Percentiles rank a stretch among this genome's conserved stretches.
Evolutionary conservation across 2,113 vertebrate species (phyloP).

Genomic region (Potamarius usumacintae): DNA sequence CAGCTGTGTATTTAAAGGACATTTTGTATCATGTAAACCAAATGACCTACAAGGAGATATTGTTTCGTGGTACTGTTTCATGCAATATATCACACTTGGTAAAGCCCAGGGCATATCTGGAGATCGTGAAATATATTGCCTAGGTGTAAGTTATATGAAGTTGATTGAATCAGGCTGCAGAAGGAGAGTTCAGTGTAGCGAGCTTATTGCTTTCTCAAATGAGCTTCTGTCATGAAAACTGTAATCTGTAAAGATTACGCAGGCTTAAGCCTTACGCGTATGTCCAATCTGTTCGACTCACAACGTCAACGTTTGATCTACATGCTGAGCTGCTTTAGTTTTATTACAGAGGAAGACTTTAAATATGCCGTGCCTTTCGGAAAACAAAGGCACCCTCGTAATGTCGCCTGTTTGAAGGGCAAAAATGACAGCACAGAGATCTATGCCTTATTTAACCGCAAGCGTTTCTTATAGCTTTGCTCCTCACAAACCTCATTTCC

Average conservation of each 20-base stretch:
- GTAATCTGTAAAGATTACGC: constrained; percentile 33
- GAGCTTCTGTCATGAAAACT: constrained; percentile 48
- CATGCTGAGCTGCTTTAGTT: constrained; percentile 20
- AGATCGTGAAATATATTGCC: constrained; percentile 48
- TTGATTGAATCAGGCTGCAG: constrained; percentile 49
- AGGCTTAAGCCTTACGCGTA: neutral
- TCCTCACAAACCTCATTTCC: constrained; percentile 51
- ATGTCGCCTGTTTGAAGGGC: constrained; percentile 22
- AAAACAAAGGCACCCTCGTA: constrained; percentile 34
- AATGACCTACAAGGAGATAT: neutral
- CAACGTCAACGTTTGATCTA: neutral
- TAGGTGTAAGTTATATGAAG: constrained; percentile 47
- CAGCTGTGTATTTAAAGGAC: neutral
- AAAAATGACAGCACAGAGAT: constrained; percentile 40
- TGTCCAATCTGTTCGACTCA: constrained; percentile 5
- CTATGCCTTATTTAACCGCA: constrained; percentile 47
- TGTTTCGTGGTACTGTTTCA: constrained; percentile 26
- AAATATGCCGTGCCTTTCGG: neutral
- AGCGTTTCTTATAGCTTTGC: constrained; percentile 51
- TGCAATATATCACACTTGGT: constrained; percentile 39
- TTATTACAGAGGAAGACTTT: constrained; percentile 8
- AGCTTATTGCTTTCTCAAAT: constrained; percentile 55
- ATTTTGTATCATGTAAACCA: constrained; percentile 1
- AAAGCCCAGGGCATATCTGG: constrained; percentile 26
- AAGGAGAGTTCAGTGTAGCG: constrained; percentile 41